These are phyloP conservation scores for Argya squamiceps DNA, from an alignment of 2,797 vertebrate genomes.

Conservation along the genomic window DNA sequence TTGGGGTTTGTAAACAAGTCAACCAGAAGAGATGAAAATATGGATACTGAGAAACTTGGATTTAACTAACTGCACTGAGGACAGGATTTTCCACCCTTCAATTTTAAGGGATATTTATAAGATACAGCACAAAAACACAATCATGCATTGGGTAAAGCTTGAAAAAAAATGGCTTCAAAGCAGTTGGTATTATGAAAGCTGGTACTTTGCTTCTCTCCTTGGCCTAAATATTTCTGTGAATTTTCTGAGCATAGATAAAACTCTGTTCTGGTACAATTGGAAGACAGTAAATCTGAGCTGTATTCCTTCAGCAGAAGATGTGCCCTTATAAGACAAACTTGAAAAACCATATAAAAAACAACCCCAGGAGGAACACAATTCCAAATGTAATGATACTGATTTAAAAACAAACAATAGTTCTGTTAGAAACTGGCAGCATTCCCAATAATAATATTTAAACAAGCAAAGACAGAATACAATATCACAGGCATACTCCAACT, in stretches of 20 bases:
- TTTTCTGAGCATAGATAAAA: neutral
- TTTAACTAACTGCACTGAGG: neutral
- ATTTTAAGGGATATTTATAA: neutral
- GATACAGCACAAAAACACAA: neutral
- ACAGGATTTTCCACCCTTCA: neutral
- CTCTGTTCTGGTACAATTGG: neutral
- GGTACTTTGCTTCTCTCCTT: neutral
- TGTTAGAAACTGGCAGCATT: slow-evolving; percentile 36
- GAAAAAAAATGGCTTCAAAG: neutral
- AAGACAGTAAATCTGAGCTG: neutral
- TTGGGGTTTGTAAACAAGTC: neutral
- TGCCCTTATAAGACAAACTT: slow-evolving; percentile 37
- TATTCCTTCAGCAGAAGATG: neutral
- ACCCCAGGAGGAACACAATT: neutral
- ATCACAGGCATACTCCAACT: slow-evolving; percentile 4
- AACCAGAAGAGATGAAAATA: neutral
- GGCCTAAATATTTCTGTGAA: neutral
- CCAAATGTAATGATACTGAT: slow-evolving; percentile 5
- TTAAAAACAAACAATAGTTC: slow-evolving; percentile 51
- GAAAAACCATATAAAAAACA: slow-evolving; percentile 15
- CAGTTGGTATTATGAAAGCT: neutral
- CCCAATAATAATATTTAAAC: slow-evolving; percentile 63
- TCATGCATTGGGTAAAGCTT: neutral
- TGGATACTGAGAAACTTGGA: neutral
- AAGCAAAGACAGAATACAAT: slow-evolving; percentile 42